Conservation (phyloP, 2,113 vertebrate species). For the Turdus rufiventris region DNA sequence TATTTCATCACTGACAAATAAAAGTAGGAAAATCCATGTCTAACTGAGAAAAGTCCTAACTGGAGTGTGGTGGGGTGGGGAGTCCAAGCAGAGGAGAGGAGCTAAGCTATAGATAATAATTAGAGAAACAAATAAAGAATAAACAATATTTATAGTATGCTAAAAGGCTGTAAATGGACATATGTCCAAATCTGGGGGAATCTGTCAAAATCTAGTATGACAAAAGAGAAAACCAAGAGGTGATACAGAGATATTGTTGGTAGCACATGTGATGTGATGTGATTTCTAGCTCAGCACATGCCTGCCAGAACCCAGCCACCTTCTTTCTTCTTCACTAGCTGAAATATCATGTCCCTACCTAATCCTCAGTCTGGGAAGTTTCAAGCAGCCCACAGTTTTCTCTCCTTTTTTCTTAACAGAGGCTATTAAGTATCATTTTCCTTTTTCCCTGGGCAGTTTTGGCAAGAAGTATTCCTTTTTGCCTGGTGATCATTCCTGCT, state of each 20-base stretch:
- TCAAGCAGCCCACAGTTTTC: not conserved
- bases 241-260: not conserved
- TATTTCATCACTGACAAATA: not conserved
- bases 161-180: not conserved
- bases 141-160: not conserved
- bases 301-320: not conserved
- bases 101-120: not conserved
- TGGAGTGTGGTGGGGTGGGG: not conserved
- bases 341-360: not conserved
- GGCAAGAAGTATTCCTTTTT: not conserved
- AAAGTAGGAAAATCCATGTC: not conserved
- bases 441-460: not conserved
- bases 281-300: not conserved
- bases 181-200: not conserved
- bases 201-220: not conserved
- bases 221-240: not conserved
- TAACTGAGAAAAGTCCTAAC: not conserved
- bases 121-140: not conserved
- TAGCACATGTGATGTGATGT: accelerated
- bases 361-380: not conserved
- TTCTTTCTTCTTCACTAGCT: not conserved
- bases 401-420: not conserved
- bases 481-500: not conserved
- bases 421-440: not conserved
- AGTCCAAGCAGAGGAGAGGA: not conserved